phyloP scores from a whole-genome alignment of 2,888 invertebrate genomes.

The Sphinx pinastri region DNA sequence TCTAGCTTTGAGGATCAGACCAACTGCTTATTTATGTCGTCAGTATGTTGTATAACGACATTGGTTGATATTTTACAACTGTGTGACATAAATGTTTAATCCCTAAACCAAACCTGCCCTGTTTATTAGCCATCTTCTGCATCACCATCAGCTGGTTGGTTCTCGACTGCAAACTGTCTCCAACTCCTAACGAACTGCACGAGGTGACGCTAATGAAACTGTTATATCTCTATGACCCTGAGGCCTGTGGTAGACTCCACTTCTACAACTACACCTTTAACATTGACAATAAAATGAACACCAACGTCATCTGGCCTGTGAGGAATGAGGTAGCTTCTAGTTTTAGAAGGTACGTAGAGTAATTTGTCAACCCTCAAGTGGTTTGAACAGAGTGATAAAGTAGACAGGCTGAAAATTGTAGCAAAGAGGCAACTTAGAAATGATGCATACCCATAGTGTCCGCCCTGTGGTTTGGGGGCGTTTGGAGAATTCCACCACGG shows the following conservation, averaged over 20 bases:
- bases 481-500: too few relatives aligned
- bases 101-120: not conserved
- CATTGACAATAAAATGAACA: conserved; percentile 33
- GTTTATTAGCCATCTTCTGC: conserved; percentile 54
- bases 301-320: conserved; percentile 63
- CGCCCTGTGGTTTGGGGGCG: too few relatives aligned
- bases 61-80: too few relatives aligned
- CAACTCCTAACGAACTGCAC: conserved; percentile 54
- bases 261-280: conserved; percentile 66
- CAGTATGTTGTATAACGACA: too few relatives aligned
- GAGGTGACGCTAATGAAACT: conserved; percentile 70
- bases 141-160: conserved; percentile 60
- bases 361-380: not conserved
- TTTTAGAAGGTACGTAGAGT: conserved; percentile 57
- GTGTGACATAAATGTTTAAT: not conserved
- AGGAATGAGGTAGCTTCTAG: conserved; percentile 55
- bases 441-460: too few relatives aligned
- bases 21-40: too few relatives aligned
- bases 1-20: too few relatives aligned
- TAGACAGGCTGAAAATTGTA: too few relatives aligned
- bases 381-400: too few relatives aligned
- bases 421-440: too few relatives aligned
- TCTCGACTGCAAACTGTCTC: conserved; percentile 58
- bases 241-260: conserved; percentile 58
- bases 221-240: conserved; percentile 71